Evolutionary conservation across 2,113 vertebrate species (phyloP), one percentile per base, ranked within the genome.

Genomic region (Terrapene triunguis): DNA sequence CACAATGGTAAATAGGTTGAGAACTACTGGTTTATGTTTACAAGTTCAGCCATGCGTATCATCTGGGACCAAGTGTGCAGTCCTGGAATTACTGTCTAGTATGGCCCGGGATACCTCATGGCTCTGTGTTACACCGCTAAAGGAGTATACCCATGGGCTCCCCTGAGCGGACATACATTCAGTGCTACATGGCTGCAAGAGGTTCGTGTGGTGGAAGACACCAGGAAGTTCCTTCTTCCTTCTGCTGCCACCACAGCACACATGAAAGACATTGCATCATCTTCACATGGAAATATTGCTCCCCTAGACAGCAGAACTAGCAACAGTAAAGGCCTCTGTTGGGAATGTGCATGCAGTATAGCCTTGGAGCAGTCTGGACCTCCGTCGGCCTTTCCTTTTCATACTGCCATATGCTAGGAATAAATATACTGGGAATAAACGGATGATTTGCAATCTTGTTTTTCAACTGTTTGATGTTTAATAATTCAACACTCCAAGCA

Each of bases 251-350:
- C 47, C 14, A 38, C 13, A 19, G 10, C 6, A 54, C 0, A 21
- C 1, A 0, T 12, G 6, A 51, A 87, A 32, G 42, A 57, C 16
- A 59, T 1, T 9, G 8, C 12, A 62, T 51, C 57, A 4, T 6
- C 74, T 84, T 78, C 12, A 38, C 50, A 16, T 1, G 24, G 51
- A 87, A 84, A 80, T 27, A 42, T 1, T 35, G 3, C 74, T 74
- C 44, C n/a, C 8, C 3, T 1, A 42, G 48, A 32, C 2, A 51
- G 48, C 25, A 25, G 35, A 47, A 57, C 44, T 0, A 57, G 35
- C 50, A 84, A 8, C 8, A 55, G 32, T 21, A 88, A 25, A 32
- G 25, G 21, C 5, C 16, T 81, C 81, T 54, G 32, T 6, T 17
- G 32, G 62, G 29, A 65, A 6, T 16, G 21, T 38, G 35, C 3